A percentile compares a stretch with the other conserved stretches of the same genome.
Conservation (phyloP, 2,113 vertebrate genomes). For the Pleuronectes platessa region DNA sequence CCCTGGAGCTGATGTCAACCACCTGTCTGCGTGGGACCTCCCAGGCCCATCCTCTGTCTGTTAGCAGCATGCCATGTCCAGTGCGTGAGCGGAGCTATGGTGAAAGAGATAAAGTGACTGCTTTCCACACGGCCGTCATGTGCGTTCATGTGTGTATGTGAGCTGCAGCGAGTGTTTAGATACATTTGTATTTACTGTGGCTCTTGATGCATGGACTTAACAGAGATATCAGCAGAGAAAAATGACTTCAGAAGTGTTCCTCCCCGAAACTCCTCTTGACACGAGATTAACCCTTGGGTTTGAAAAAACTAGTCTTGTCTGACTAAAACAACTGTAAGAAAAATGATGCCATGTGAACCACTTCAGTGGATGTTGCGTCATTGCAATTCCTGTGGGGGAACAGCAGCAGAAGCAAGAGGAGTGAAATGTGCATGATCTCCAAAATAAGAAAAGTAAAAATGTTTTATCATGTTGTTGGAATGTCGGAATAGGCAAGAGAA, state of each 20-base stretch:
- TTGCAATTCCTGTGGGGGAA: too few relatives aligned
- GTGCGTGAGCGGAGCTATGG: slow-evolving; percentile 54
- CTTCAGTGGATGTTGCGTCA: too few relatives aligned
- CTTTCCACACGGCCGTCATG: slow-evolving; percentile 48
- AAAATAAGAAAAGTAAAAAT: background rate
- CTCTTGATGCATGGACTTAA: background rate
- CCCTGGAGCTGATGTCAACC: slow-evolving; percentile 70
- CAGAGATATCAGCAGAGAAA: slow-evolving; percentile 32
- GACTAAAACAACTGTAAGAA: slow-evolving; percentile 2
- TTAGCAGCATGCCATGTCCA: slow-evolving; percentile 70
- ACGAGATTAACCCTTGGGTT: background rate
- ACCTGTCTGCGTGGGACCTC: slow-evolving; percentile 80
- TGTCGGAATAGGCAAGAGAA: background rate
- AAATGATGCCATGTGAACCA: too few relatives aligned
- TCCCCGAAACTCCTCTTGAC: slow-evolving; percentile 9
- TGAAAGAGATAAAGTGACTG: slow-evolving; percentile 60
- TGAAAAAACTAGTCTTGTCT: background rate
- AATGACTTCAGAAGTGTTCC: slow-evolving; percentile 37
- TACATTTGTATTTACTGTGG: slow-evolving; percentile 49
- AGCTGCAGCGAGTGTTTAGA: slow-evolving; percentile 11
- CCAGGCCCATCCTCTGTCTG: slow-evolving; percentile 74
- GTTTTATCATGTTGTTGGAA: background rate
- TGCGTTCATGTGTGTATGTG: background rate
- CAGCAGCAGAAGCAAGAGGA: background rate
- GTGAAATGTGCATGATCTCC: background rate